These are phyloP conservation scores for Agrotis ipsilon DNA, from an alignment of 2,888 invertebrate genomes.

Conservation along the genomic window DNA sequence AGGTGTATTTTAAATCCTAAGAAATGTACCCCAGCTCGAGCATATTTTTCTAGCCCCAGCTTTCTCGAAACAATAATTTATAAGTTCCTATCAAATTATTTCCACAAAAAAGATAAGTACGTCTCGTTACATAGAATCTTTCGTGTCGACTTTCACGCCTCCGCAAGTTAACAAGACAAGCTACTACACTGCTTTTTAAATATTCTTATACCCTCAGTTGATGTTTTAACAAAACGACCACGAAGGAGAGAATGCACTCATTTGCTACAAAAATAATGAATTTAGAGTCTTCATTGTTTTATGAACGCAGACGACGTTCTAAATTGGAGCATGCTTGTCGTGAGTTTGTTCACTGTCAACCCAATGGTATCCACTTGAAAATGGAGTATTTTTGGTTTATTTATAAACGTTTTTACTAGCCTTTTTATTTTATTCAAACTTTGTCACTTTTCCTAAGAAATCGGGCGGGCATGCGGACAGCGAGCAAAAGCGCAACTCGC, in stretches of 20 bases:
- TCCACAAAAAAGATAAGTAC: background rate
- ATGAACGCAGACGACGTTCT: constrained; percentile 14
- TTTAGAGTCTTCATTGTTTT: constrained; percentile 42
- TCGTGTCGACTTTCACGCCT: constrained; percentile 31
- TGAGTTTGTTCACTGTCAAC: constrained; percentile 37
- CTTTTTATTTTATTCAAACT: too few species aligned
- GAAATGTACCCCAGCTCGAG: too few species aligned
- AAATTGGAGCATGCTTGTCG: constrained; percentile 43
- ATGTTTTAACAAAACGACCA: constrained; percentile 11
- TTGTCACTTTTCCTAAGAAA: too few species aligned
- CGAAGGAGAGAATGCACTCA: constrained; percentile 38
- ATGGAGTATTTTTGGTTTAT: background rate
- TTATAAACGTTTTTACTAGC: background rate
- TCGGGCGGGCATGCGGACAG: too few species aligned
- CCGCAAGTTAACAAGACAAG: constrained; percentile 4
- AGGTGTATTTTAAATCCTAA: too few species aligned
- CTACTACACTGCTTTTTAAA: constrained; percentile 6
- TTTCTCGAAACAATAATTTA: too few species aligned
- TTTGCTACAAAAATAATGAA: constrained; percentile 48
- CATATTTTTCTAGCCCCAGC: too few species aligned
- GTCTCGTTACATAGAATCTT: constrained; percentile 4
- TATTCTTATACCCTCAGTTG: constrained; percentile 5
- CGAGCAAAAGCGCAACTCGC: too few species aligned
- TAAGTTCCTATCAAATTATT: too few species aligned
- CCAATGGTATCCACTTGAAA: constrained; percentile 7